These are phyloP conservation scores for Venturia canescens DNA, from an alignment of 1,140 invertebrate species.

Conservation along the genomic window DNA sequence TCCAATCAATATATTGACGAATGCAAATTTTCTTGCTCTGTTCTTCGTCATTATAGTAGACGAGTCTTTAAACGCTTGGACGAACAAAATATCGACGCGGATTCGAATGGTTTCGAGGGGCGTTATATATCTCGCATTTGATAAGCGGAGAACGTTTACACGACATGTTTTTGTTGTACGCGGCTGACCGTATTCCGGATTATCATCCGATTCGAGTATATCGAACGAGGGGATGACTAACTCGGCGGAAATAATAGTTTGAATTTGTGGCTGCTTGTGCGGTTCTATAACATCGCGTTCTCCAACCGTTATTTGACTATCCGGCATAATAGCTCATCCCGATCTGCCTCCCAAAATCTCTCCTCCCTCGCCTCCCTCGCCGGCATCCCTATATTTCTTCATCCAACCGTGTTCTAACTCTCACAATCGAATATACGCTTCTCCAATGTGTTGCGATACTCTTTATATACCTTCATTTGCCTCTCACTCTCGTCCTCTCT, in stretches of 20 bases:
- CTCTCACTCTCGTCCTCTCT: neutral
- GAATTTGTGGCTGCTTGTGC: constrained; percentile 13
- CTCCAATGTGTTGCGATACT: neutral
- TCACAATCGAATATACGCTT: neutral
- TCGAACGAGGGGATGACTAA: constrained; percentile 7
- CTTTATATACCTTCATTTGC: neutral
- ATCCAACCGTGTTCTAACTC: neutral
- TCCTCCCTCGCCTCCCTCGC: too few species aligned
- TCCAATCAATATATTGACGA: too few species aligned
- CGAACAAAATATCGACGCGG: neutral
- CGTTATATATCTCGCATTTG: neutral
- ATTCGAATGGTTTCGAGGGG: neutral
- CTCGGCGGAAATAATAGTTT: constrained; percentile 19
- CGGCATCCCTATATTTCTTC: neutral
- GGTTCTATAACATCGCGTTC: constrained; percentile 9
- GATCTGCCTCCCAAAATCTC: neutral
- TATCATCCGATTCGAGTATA: constrained; percentile 1
- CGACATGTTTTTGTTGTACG: neutral
- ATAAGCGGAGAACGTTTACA: neutral
- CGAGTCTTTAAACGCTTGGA: neutral
- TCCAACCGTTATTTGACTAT: neutral
- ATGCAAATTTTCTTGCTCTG: neutral
- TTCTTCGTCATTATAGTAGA: neutral
- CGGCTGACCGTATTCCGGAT: neutral
- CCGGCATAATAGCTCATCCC: neutral